A percentile compares a stretch with the other conserved stretches of the same genome.
Evolutionary conservation across 2,113 vertebrate species (phyloP).

Genomic region (Casuarius casuarius): DNA sequence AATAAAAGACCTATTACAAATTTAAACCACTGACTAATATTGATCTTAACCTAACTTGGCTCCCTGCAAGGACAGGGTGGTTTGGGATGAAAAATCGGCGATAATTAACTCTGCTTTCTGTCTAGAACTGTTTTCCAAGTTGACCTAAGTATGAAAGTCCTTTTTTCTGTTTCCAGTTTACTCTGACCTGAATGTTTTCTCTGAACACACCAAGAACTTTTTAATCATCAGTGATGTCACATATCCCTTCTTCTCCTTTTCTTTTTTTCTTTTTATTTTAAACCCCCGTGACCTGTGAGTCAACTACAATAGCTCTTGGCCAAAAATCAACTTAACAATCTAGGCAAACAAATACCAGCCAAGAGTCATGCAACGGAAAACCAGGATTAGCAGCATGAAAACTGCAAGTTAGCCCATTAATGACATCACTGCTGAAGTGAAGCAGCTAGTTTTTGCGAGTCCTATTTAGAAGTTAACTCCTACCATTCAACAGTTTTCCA

Average conservation of each 20-base stretch:
- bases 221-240: constrained; percentile 55
- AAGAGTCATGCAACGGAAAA: constrained; percentile 53
- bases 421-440: constrained; percentile 40
- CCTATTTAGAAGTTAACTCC: constrained; percentile 15
- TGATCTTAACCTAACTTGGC: background rate
- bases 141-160: background rate
- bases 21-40: background rate
- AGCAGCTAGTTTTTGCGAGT: background rate
- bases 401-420: constrained; percentile 11
- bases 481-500: background rate
- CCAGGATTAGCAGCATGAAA: constrained; percentile 21
- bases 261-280: constrained; percentile 46
- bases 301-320: constrained; percentile 60
- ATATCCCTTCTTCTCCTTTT: background rate
- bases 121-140: background rate
- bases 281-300: constrained; percentile 66
- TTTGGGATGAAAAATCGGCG: background rate
- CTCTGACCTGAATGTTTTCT: constrained; percentile 43
- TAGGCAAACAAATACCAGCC: constrained; percentile 44
- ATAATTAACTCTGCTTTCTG: background rate
- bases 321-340: constrained; percentile 12
- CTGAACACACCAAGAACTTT: constrained; percentile 34
- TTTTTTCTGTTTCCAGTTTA: constrained; percentile 1
- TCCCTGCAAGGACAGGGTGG: background rate
- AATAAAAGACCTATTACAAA: background rate